Conservation (phyloP, 64 coral and sea anemone species). For the Actinia equina region DNA sequence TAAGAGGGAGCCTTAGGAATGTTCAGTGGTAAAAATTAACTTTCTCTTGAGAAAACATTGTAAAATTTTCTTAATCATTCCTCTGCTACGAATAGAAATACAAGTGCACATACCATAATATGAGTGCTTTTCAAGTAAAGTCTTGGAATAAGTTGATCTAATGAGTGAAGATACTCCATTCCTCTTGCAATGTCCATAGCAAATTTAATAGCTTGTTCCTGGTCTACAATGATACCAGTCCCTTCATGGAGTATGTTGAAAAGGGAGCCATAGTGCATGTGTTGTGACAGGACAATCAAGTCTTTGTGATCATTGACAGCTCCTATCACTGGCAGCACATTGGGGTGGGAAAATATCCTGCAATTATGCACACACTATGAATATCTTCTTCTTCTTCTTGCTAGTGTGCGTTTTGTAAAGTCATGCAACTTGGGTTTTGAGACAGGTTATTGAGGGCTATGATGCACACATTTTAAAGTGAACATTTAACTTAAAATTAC, state of each 20-base stretch:
- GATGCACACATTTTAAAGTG: too few species aligned
- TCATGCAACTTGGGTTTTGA: too few species aligned
- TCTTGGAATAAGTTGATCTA: constrained; percentile 91
- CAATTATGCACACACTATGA: not conserved
- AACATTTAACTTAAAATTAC: too few species aligned
- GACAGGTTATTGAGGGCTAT: too few species aligned
- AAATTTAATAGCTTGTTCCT: constrained; percentile 90
- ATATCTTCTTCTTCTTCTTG: not conserved
- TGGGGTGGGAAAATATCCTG: constrained; percentile 99
- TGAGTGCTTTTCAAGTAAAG: constrained; percentile 96
- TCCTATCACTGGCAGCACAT: constrained; percentile 96
- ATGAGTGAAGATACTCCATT: constrained; percentile 94
- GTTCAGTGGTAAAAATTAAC: too few species aligned
- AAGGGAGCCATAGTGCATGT: constrained; percentile 88
- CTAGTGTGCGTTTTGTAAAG: too few species aligned
- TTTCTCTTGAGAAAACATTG: too few species aligned
- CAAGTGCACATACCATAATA: constrained; percentile 62
- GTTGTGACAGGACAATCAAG: constrained; percentile 86
- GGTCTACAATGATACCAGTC: constrained; percentile 97
- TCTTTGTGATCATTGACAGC: constrained; percentile 95
- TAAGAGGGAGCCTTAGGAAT: too few species aligned
- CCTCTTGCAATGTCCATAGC: constrained; percentile 89
- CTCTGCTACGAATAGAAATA: not conserved
- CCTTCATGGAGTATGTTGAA: constrained; percentile 98
- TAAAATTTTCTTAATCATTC: too few species aligned